These are phyloP conservation scores for Mesembrinibis cayennensis DNA, from an alignment of 2,113 vertebrate species.

Conservation along the genomic window DNA sequence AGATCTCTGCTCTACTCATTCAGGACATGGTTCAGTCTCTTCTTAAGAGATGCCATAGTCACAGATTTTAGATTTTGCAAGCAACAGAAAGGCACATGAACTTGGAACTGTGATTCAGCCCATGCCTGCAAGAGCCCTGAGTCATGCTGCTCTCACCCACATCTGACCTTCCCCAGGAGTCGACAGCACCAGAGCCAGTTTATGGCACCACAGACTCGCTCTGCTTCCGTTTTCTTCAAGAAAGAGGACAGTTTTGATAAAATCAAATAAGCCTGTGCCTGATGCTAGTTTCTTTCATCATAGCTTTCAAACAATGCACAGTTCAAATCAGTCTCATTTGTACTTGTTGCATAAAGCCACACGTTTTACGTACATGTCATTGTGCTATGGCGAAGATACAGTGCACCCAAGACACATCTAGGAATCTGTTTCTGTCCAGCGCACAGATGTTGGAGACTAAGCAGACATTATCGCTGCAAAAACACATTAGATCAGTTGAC, in stretches of 20 bases:
- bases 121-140: background rate
- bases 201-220: background rate
- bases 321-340: background rate
- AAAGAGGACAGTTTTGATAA: constrained; percentile 23
- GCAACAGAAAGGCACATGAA: background rate
- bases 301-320: constrained; percentile 31
- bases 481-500: constrained; percentile 30
- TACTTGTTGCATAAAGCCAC: constrained; percentile 7
- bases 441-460: constrained; percentile 38
- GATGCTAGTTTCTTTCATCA: constrained; percentile 17
- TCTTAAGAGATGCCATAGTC: background rate
- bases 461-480: constrained; percentile 27
- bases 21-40: background rate
- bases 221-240: constrained; percentile 4
- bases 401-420: background rate
- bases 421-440: constrained; percentile 24
- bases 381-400: background rate
- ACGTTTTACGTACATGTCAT: background rate
- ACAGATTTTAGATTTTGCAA: background rate
- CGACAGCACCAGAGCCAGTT: background rate
- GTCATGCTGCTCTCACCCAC: background rate
- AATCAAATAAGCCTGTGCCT: background rate
- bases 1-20: background rate
- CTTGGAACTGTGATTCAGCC: background rate
- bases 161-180: constrained; percentile 5